Conservation (phyloP, 2,113 vertebrate genomes). For the Panthera leo region DNA sequence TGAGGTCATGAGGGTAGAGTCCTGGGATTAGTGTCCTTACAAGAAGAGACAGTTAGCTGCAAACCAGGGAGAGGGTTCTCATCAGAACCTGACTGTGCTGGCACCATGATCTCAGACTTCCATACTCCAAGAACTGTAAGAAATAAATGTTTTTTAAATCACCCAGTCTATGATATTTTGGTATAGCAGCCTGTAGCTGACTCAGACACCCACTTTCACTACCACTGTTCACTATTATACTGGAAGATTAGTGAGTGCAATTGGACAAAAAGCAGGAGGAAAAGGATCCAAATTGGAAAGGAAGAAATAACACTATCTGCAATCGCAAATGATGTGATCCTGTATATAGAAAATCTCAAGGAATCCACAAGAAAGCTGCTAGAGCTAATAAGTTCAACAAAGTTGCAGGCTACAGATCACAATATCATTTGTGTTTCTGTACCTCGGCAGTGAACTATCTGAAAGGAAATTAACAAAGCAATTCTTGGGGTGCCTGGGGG, state of each 20-base stretch:
- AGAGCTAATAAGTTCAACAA: background rate
- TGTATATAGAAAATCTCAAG: background rate
- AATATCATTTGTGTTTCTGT: background rate
- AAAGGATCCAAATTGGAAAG: background rate
- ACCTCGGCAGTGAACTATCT: background rate
- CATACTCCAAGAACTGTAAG: background rate
- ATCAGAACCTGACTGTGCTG: background rate
- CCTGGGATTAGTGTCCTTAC: background rate
- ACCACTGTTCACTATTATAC: background rate
- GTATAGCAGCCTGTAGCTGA: background rate
- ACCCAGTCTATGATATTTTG: background rate
- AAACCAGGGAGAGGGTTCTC: background rate
- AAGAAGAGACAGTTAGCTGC: background rate
- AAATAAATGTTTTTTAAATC: background rate
- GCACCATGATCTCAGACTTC: background rate
- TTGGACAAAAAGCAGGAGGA: background rate
- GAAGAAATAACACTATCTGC: background rate
- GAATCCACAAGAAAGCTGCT: background rate
- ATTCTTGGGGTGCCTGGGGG: background rate
- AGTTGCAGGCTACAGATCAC: background rate
- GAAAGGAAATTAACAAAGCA: slow-evolving; percentile 2
- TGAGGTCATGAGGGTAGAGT: background rate
- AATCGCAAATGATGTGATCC: background rate
- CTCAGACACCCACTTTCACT: background rate
- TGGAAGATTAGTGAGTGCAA: background rate